phyloP scores from a whole-genome alignment of 1,140 invertebrate genomes.

The Drosophila ambigua region DNA sequence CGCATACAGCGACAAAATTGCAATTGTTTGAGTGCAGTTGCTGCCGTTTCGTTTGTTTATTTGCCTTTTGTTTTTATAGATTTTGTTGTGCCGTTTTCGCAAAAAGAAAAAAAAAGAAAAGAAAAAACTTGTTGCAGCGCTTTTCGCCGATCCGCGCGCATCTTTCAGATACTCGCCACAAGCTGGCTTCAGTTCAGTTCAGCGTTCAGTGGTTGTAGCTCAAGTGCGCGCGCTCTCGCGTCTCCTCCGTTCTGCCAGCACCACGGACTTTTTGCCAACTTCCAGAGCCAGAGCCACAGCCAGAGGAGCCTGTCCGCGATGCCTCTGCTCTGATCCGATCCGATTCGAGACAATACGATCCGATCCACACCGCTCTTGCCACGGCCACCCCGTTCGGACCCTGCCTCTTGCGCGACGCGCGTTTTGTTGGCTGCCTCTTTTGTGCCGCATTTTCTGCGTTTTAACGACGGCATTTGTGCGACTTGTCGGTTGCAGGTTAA shows the following conservation, averaged over 20 bases:
- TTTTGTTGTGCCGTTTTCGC: constrained; percentile 22
- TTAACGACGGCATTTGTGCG: constrained; percentile 64
- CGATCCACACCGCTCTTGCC: constrained; percentile 2
- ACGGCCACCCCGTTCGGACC: not conserved
- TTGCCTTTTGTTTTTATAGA: constrained; percentile 62
- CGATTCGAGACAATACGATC: constrained; percentile 6
- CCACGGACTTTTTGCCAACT: constrained; percentile 28
- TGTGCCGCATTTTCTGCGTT: constrained; percentile 27
- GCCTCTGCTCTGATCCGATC: constrained; percentile 26
- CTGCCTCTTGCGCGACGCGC: constrained; percentile 32
- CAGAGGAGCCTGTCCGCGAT: not conserved
- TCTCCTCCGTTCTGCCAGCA: constrained; percentile 11
- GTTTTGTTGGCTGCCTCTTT: constrained; percentile 19
- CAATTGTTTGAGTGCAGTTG: constrained; percentile 62
- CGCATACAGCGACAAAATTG: constrained; percentile 39
- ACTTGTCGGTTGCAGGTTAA: not conserved
- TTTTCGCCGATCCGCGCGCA: constrained; percentile 65
- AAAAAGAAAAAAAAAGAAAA: constrained; percentile 9
- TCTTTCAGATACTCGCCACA: constrained; percentile 72
- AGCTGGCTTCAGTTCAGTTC: constrained; percentile 67
- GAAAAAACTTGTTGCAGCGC: constrained; percentile 62
- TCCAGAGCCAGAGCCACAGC: no score
- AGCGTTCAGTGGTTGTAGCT: constrained; percentile 78
- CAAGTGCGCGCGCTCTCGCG: constrained; percentile 76
- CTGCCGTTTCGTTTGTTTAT: constrained; percentile 69